These are phyloP conservation scores for Trachops cirrhosus DNA, from an alignment of 2,797 vertebrate species.

Conservation along the genomic window DNA sequence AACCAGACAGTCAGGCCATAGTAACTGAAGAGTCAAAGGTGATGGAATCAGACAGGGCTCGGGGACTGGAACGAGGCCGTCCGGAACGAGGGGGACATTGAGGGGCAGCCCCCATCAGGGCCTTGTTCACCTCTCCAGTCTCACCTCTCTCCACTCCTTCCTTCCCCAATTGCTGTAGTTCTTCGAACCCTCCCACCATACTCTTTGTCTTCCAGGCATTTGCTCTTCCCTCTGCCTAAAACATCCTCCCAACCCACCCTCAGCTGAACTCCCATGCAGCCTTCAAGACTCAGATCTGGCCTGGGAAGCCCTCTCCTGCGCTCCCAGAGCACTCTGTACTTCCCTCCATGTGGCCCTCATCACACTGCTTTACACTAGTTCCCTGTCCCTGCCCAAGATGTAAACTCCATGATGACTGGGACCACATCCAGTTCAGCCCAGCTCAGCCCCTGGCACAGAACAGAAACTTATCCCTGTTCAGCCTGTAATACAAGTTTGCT, in stretches of 20 bases:
- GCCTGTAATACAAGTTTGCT: background rate
- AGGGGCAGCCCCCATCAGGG: background rate
- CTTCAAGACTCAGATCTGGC: background rate
- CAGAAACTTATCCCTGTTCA: background rate
- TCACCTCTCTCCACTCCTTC: background rate
- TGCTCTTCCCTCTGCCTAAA: background rate
- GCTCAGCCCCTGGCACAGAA: background rate
- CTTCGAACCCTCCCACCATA: background rate
- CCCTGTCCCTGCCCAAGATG: background rate
- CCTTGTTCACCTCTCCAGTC: background rate
- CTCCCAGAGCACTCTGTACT: background rate
- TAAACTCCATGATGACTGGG: background rate
- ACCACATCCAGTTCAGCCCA: background rate
- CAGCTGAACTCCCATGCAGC: background rate
- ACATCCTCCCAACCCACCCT: background rate
- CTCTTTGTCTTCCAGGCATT: background rate
- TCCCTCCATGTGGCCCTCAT: no score
- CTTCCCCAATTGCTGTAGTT: background rate
- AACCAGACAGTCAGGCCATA: slow-evolving; percentile 98
- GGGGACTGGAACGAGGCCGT: background rate
- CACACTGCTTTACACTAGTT: background rate
- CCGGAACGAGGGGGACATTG: background rate
- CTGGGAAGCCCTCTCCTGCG: background rate
- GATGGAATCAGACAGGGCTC: background rate
- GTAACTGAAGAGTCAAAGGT: slow-evolving; percentile 85